Conservation (phyloP, 2,113 vertebrate genomes). For the Phylloscopus whistleri region DNA sequence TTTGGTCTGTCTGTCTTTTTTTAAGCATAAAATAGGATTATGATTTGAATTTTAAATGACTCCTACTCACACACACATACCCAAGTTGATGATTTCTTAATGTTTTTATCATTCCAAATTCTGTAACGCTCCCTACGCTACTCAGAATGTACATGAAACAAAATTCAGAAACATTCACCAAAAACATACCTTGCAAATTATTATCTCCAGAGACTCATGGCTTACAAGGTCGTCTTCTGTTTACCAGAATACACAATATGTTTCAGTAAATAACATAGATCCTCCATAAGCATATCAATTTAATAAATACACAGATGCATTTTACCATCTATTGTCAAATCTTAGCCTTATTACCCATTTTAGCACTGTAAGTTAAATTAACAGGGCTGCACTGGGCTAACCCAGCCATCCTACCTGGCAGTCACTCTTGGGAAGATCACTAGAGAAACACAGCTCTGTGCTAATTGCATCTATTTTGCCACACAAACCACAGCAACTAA, state of each 20-base stretch:
- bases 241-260: not conserved
- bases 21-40: not conserved
- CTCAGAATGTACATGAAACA: not conserved
- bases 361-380: not conserved
- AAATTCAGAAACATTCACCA: not conserved
- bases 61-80: not conserved
- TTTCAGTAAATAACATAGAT: not conserved
- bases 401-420: not conserved
- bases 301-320: not conserved
- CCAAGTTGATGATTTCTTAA: not conserved
- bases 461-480: not conserved
- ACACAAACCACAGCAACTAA: not conserved
- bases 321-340: not conserved
- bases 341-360: not conserved
- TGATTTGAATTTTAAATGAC: not conserved
- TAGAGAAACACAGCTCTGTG: not conserved
- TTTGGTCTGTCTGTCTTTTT: not conserved
- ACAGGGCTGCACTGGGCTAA: not conserved
- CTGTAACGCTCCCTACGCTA: fast-evolving
- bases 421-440: not conserved
- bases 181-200: not conserved
- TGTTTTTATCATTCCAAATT: not conserved
- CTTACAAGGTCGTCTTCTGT: not conserved
- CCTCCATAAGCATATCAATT: not conserved
- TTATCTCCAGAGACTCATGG: not conserved